Base-by-base conservation (phyloP, 1,140 invertebrate species). In the Cyclargus thomasi region DNA sequence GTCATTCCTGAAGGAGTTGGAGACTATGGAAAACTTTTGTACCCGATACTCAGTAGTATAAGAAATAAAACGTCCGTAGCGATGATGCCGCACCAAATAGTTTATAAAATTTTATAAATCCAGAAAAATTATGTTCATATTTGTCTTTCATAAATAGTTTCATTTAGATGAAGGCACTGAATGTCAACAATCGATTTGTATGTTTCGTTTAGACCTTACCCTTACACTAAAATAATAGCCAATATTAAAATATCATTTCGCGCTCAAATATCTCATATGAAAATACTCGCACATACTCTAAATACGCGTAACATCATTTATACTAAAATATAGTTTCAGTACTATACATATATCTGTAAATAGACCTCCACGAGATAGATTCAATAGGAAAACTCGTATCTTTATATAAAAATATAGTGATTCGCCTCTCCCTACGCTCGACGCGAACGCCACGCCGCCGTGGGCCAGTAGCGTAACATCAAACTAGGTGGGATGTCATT, bases 181-280 rank as follows among this genome's bases (percentile, higher is more conserved):
- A 82, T 72, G 71, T 82, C 81, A 84, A 83, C 79, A 83, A 88
- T 83, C 81, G 78, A 82, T 86, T 74, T 80, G 82, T 76, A 76
- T 35, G 76, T 83, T 83, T 77, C 73, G 71, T 80, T 82, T 80
- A 86, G 77, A 78, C 80, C 78, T 80, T 85, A 79, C 73, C 76
- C 80, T 83, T 86, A 89, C 68, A 68, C 84, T 88, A 86, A 80
- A 78, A 77, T 81, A 85, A 88, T 86, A 88, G 87, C 87, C 85
- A 86, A 88, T 87, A 85, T 85, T 87, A 84, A 86, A 88, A 88
- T 87, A 90, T 87, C 83, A 80, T 72, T 86, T 72, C 79, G 77
- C 81, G 77, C 84, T 84, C 85, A 87, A 88, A 90, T 86, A 85
- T 83, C 79, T 83, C 79, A 76, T 90, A 90, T 81, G 86, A 90